phyloP scores from a whole-genome alignment of 1,140 invertebrate genomes.

The Drosophila virilis region DNA sequence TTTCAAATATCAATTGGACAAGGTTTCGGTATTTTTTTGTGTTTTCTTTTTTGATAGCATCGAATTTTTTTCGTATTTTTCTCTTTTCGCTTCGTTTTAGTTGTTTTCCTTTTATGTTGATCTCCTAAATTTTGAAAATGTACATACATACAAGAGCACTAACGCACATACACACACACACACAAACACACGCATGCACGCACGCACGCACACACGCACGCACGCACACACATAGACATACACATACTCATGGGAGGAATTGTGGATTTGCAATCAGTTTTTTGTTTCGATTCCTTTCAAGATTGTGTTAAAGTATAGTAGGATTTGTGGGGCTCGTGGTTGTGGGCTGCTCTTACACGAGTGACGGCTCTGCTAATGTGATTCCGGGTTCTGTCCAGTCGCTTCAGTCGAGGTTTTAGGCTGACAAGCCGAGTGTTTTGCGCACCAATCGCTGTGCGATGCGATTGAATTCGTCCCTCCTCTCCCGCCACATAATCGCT shows the following conservation, averaged over 20 bases:
- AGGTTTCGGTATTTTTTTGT: not conserved
- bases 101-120: not conserved
- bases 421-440: constrained; percentile 93
- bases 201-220: constrained; percentile 10
- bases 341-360: not conserved
- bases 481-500: constrained; percentile 99
- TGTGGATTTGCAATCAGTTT: not conserved
- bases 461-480: constrained; percentile 96
- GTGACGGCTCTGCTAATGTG: no score
- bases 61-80: constrained; percentile 1
- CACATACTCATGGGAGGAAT: not conserved
- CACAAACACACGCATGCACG: constrained; percentile 2
- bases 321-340: not conserved
- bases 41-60: not conserved
- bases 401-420: constrained; percentile 48
- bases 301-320: not conserved
- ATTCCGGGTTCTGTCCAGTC: not conserved
- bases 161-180: not conserved
- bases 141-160: not conserved
- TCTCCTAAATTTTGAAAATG: constrained; percentile 19
- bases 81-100: constrained; percentile 1
- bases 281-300: not conserved
- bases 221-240: not conserved
- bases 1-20: constrained; percentile 19
- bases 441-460: constrained; percentile 96